Conservation (phyloP, 2,888 invertebrate genomes). For the Eupithecia tripunctaria region DNA sequence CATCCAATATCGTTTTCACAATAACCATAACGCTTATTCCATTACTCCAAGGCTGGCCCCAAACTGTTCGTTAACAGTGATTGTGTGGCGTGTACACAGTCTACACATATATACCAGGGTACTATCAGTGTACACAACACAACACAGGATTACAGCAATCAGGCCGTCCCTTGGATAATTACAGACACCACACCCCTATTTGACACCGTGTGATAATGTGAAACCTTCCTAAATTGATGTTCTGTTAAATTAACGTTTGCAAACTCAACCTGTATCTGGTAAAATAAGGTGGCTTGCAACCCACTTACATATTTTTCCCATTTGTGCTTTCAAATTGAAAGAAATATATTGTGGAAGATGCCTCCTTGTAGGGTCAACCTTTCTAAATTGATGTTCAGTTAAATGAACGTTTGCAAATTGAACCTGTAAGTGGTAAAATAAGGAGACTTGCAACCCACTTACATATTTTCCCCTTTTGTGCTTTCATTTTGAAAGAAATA, state of each 20-base stretch:
- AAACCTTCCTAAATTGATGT: slow-evolving; percentile 24
- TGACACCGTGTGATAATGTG: slow-evolving; percentile 32
- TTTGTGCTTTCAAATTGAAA: not conserved
- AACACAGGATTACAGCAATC: slow-evolving; percentile 64
- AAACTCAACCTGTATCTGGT: not conserved
- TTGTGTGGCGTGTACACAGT: slow-evolving; percentile 32
- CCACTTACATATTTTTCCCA: not conserved
- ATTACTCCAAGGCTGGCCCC: not conserved
- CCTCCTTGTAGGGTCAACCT: too few relatives aligned
- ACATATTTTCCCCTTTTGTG: not conserved
- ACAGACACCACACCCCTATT: slow-evolving; percentile 59
- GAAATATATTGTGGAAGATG: not conserved
- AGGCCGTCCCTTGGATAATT: slow-evolving; percentile 69
- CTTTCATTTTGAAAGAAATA: not conserved
- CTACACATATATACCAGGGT: not conserved
- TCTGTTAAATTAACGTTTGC: slow-evolving; percentile 4
- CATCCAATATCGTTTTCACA: not conserved
- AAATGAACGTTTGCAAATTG: slow-evolving; percentile 3
- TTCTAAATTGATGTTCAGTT: slow-evolving; percentile 20
- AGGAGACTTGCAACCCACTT: not conserved
- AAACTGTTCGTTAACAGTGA: slow-evolving; percentile 15
- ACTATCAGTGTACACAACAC: not conserved
- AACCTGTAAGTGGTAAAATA: not conserved
- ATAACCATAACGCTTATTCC: not conserved
- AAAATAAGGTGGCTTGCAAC: not conserved